phyloP scores from a whole-genome alignment of 2,797 vertebrate genomes.

The Novumbra hubbsi region DNA sequence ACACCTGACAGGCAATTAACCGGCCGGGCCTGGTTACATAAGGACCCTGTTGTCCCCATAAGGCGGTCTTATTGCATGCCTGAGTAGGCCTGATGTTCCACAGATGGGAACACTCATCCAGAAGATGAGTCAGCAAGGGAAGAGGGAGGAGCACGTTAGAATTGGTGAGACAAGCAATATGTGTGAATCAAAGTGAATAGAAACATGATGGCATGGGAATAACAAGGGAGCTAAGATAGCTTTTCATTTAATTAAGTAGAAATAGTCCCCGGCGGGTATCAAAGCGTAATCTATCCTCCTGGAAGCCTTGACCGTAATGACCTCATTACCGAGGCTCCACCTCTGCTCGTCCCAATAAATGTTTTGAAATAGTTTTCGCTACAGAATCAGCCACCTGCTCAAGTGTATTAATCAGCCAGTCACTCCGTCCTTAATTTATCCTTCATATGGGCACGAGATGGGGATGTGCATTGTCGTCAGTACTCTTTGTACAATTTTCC shows the following conservation, averaged over 20 bases:
- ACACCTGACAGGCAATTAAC: neutral
- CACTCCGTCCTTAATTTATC: no score
- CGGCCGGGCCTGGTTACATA: neutral
- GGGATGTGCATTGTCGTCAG: no score
- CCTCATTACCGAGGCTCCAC: neutral
- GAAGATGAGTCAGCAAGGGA: neutral
- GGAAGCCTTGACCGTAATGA: neutral
- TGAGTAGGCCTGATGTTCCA: neutral
- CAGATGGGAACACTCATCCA: neutral
- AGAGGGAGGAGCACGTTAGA: neutral
- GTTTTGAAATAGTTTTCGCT: neutral
- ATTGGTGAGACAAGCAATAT: neutral
- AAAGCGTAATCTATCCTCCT: neutral
- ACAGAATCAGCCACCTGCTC: no score
- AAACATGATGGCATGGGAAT: neutral
- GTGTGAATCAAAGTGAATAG: neutral
- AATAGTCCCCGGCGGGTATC: neutral
- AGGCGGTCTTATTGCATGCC: neutral
- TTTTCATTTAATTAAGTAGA: neutral
- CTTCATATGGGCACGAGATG: no score
- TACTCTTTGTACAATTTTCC: no score
- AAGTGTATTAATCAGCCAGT: no score
- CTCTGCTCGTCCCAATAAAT: neutral
- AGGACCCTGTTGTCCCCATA: neutral
- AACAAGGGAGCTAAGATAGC: no score